Conservation (phyloP, 2,113 vertebrate species). For the Sphyrna mokarran region DNA sequence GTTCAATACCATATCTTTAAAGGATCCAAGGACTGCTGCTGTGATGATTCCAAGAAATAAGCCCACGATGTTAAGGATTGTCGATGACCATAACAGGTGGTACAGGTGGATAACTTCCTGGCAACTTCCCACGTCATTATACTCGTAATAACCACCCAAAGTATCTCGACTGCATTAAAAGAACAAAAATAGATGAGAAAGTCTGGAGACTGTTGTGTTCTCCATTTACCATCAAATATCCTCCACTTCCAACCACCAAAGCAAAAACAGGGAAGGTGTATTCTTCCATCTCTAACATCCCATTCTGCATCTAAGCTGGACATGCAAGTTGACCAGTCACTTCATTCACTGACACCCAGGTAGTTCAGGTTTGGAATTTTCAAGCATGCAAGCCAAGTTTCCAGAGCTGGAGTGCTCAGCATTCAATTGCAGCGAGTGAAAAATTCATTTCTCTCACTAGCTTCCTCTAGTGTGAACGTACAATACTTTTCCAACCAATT, state of each 20-base stretch:
- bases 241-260: neutral
- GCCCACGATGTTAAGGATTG: constrained; percentile 88
- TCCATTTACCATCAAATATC: neutral
- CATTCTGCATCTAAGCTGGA: neutral
- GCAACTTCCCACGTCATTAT: constrained; percentile 91
- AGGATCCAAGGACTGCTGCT: constrained; percentile 88
- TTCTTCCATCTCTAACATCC: neutral
- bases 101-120: constrained; percentile 95
- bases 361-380: neutral
- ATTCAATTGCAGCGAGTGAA: neutral
- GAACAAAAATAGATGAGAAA: constrained; percentile 27
- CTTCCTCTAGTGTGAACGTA: neutral
- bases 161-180: constrained; percentile 60
- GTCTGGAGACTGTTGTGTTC: neutral
- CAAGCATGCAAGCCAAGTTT: neutral
- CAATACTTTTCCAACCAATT: neutral
- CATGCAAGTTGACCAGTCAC: neutral
- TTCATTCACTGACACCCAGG: neutral
- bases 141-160: constrained; percentile 90
- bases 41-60: constrained; percentile 94
- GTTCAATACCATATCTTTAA: constrained; percentile 85
- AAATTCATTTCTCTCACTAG: neutral
- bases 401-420: neutral
- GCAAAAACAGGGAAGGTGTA: neutral
- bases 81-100: constrained; percentile 91